phyloP scores from a whole-genome alignment of 2,113 vertebrate species.

The Hypanus sabinus region DNA sequence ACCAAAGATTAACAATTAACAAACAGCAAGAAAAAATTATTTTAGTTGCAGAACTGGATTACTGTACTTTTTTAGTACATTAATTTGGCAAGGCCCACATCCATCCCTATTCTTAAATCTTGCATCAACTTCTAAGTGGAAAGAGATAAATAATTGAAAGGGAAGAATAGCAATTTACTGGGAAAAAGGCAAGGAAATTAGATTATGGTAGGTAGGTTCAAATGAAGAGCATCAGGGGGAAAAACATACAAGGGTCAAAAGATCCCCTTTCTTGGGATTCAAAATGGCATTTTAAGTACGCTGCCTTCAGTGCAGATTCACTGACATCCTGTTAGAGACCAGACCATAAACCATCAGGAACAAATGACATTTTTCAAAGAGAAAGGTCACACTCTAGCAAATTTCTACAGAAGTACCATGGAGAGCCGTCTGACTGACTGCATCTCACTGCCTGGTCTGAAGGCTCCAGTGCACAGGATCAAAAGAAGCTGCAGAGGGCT shows the following conservation, averaged over 20 bases:
- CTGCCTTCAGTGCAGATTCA: neutral
- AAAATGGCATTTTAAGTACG: conserved; percentile 2
- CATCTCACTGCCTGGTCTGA: too few species aligned
- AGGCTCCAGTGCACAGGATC: too few species aligned
- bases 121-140: neutral
- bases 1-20: neutral
- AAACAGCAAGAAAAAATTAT: neutral
- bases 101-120: neutral
- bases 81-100: too few species aligned
- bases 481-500: too few species aligned
- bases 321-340: neutral
- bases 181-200: neutral
- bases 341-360: neutral
- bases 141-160: conserved; percentile 3
- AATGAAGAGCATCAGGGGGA: neutral
- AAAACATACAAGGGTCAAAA: neutral
- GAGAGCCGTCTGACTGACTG: too few species aligned
- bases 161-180: neutral
- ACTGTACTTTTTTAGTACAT: neutral
- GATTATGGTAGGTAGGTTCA: neutral
- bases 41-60: neutral
- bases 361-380: neutral
- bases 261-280: neutral
- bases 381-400: neutral
- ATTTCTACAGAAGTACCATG: too few species aligned